Evolutionary conservation across 2,797 vertebrate species (phyloP).

Genomic region (Catostomus latipinnis): DNA sequence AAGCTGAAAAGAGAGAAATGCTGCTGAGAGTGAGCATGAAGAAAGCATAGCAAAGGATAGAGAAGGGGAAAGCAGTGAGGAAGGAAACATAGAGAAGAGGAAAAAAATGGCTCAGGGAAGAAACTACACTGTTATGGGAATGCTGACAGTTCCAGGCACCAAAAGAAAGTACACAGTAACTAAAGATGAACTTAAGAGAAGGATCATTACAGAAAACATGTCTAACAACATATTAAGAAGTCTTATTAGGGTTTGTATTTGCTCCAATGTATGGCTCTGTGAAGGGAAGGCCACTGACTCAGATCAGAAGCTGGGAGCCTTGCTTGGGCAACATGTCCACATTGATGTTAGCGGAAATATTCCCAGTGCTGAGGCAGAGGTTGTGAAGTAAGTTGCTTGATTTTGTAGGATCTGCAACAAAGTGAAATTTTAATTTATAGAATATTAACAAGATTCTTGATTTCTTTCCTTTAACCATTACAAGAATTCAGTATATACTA

Average conservation of each 20-base stretch:
- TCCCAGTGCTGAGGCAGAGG: background rate
- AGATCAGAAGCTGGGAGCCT: background rate
- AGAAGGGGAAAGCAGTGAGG: background rate
- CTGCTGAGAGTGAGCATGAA: too few species aligned
- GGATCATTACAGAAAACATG: constrained; percentile 23
- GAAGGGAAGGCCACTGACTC: constrained; percentile 10
- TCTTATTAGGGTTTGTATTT: constrained; percentile 27
- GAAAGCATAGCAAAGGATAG: too few species aligned
- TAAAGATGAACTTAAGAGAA: background rate
- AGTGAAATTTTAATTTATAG: too few species aligned
- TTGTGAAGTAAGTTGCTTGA: background rate
- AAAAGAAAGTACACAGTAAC: constrained; percentile 11
- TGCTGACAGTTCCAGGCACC: constrained; percentile 19
- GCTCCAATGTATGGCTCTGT: background rate
- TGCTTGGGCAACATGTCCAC: background rate
- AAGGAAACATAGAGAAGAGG: background rate
- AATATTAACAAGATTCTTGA: background rate
- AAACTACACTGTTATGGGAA: constrained; percentile 15
- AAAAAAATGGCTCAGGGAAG: background rate
- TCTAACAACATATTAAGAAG: constrained; percentile 32
- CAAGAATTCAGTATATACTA: background rate
- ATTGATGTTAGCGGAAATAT: background rate
- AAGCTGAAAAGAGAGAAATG: too few species aligned
- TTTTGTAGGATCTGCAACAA: too few species aligned
- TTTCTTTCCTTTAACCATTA: background rate